Evolutionary conservation across 2,113 vertebrate species (phyloP), one percentile per base, ranked within the genome.

Genomic region (Thermophis baileyi): DNA sequence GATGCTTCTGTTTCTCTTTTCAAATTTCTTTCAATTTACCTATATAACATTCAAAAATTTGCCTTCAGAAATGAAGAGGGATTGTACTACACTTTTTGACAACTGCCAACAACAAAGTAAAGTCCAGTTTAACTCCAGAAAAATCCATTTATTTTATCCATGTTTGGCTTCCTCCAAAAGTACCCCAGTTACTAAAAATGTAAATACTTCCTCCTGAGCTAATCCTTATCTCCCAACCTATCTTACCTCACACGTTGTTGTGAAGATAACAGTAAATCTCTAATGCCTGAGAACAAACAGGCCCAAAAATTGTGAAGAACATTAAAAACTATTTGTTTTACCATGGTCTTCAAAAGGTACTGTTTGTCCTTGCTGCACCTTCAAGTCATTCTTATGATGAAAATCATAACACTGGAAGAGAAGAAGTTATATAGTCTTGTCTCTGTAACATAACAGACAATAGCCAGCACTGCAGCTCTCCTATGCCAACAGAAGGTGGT

Each of bases 261-360:
- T 53, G 46, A 92, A 60, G 47, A 88, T 49, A 69, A 51, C 35
- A 50, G 40, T 63, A 88, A 91, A 53, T 51, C 46, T 88, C 46
- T 88, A 69, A 10, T 44, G 85, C 47, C 55, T 88, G 54, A 69
- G 86, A 92, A 92, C 91, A 92, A 92, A 92, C 91, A 69, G 91
- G 86, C 86, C 47, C 88, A 69, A 91, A 54, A 91, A 88, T 88
- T 88, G 51, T 89, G 74, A 86, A 50, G 51, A 89, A 49, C 88
- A 85, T 92, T 47, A 57, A 57, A 92, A 92, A 92, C 92, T 85
- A 87, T 87, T 63, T 49, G 74, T 92, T 88, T 92, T 92, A 89
- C 35, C 69, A 89, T 92, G 10, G 44, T 55, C 88, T 85, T 53
- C 51, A 85, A 57, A 55, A 55, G 25, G 57, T 89, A 92, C 91